Conservation (phyloP, 2,113 vertebrate species). For the Dasypus novemcinctus region DNA sequence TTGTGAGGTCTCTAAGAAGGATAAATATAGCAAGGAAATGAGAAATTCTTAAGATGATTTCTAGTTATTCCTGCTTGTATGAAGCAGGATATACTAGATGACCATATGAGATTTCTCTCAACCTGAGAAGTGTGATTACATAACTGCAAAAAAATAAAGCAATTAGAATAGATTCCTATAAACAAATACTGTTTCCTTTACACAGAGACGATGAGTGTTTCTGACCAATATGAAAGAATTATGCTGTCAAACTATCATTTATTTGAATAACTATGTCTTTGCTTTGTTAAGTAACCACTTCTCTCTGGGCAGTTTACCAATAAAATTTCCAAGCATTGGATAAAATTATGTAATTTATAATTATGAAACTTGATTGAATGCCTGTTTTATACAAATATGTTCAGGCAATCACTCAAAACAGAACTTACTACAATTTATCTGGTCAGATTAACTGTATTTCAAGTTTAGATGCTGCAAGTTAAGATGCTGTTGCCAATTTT, state of each 20-base stretch:
- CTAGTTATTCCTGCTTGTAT: not conserved
- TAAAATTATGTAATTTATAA: slow-evolving; percentile 20
- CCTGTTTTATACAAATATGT: not conserved
- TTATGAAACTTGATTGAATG: slow-evolving; percentile 12
- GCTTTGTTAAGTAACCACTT: slow-evolving; percentile 7
- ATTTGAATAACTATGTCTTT: slow-evolving; percentile 40
- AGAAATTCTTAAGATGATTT: not conserved
- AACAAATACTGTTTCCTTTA: slow-evolving; percentile 21
- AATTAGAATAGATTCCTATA: slow-evolving; percentile 14
- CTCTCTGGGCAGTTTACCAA: slow-evolving; percentile 34
- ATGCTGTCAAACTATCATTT: not conserved
- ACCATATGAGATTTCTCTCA: not conserved
- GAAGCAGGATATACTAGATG: not conserved
- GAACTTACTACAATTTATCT: not conserved
- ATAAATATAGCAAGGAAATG: not conserved
- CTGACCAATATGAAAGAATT: not conserved
- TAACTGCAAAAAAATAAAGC: not conserved
- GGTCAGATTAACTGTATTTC: not conserved
- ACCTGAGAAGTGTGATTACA: not conserved
- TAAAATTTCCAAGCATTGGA: not conserved
- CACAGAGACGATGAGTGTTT: not conserved
- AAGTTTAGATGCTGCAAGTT: not conserved
- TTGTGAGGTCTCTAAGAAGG: not conserved
- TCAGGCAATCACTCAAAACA: slow-evolving; percentile 31
- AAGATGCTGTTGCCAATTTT: not conserved